Evolutionary conservation across 2,888 invertebrate species (phyloP).

Genomic region (Ormia ochracea): DNA sequence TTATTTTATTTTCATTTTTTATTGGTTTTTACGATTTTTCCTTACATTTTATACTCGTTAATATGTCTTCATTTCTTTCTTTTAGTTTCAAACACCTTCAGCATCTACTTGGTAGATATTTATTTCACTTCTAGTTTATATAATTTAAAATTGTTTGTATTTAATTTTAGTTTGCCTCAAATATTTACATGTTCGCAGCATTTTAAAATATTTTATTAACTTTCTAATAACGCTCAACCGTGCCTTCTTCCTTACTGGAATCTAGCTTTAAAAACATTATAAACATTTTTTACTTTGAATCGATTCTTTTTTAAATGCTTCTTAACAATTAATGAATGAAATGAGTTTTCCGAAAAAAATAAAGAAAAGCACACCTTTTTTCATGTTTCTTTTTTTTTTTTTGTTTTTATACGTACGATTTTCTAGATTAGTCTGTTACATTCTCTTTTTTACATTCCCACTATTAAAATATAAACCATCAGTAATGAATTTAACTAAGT

Average conservation of each 20-base stretch:
- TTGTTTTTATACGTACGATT: neutral
- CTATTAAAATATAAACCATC: no score
- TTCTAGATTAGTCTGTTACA: neutral
- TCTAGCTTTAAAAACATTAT: constrained; percentile 57
- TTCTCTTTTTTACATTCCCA: no score
- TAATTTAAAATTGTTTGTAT: constrained; percentile 52
- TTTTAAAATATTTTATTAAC: constrained; percentile 47
- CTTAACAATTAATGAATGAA: constrained; percentile 41
- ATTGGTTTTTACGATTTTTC: neutral
- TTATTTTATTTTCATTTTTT: neutral
- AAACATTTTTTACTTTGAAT: constrained; percentile 18
- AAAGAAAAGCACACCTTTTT: constrained; percentile 61
- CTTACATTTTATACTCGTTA: constrained; percentile 6
- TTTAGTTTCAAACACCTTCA: neutral
- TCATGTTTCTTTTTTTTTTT: constrained; percentile 46
- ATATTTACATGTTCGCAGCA: constrained; percentile 51
- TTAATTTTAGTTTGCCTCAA: constrained; percentile 47
- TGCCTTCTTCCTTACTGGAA: constrained; percentile 49
- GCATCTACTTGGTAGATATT: constrained; percentile 36
- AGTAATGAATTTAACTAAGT: no score
- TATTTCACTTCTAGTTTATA: neutral
- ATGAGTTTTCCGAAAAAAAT: constrained; percentile 56
- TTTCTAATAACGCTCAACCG: constrained; percentile 52
- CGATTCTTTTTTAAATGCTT: neutral
- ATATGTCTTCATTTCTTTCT: neutral